These are phyloP conservation scores for Rousettus leschenaultii DNA, from an alignment of 2,113 vertebrate species.

Conservation along the genomic window DNA sequence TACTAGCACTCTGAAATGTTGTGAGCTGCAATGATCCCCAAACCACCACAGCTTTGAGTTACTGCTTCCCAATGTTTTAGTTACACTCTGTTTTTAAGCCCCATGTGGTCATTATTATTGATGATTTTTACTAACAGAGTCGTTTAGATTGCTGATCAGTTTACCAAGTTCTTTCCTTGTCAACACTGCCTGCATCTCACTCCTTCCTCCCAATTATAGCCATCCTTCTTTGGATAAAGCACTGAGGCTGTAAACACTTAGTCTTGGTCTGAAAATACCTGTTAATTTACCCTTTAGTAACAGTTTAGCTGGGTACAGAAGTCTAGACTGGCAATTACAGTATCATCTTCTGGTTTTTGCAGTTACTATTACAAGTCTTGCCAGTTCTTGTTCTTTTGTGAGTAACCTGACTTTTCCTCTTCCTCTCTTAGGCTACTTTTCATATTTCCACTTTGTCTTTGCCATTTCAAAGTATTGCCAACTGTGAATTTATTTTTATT, in stretches of 20 bases:
- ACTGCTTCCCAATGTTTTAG: not conserved
- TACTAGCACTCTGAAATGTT: not conserved
- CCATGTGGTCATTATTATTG: not conserved
- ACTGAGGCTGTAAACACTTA: not conserved
- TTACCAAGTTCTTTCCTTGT: not conserved
- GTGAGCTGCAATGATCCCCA: accelerated
- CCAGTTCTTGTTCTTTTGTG: not conserved
- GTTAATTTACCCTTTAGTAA: not conserved
- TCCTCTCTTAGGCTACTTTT: not conserved
- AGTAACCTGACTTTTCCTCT: not conserved
- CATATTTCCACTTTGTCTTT: not conserved
- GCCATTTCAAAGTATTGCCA: not conserved
- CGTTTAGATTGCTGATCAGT: not conserved
- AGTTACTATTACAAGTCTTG: not conserved
- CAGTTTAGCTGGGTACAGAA: not conserved
- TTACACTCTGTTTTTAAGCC: not conserved
- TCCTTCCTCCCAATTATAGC: not conserved
- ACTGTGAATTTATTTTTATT: not conserved
- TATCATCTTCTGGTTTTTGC: not conserved
- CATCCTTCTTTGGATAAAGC: not conserved
- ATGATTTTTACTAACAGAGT: not conserved
- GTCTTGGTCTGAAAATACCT: not conserved
- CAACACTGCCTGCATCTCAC: not conserved
- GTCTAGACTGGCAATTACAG: not conserved
- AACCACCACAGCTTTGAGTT: not conserved